Base-by-base conservation (phyloP, 1,140 invertebrate species). In the Dufourea novaeangliae region DNA sequence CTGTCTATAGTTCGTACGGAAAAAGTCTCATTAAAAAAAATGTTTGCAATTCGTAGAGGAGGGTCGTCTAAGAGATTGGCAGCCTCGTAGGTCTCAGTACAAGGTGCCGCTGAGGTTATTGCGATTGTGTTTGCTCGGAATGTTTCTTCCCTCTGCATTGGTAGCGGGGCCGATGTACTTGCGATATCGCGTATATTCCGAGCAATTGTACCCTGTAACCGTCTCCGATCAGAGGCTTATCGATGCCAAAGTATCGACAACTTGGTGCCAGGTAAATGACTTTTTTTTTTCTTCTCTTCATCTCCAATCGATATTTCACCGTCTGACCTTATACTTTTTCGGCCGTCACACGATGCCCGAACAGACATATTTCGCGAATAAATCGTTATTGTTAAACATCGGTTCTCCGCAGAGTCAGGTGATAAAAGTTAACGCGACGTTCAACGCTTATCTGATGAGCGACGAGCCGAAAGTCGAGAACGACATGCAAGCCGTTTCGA, bases 181-280 rank as follows among this genome's bases (percentile, higher is more conserved):
- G 80, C 90, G 95, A 79, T 96, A 95, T 85, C 93, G 93, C 12
- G 94, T 96, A 0, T 96, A 95, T 84, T 94, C 93, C 20, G 94
- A 95, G 2, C 95, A 95, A 87, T 90, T 95, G 76, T 96, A 96
- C 86, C 95, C 95, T 4, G 91, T 96, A 86, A 94, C 94, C n/a
- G 94, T 95, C 88, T 96, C 95, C 0, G 96, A 97, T 90, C 96
- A 96, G 94, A 90, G 95, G 57, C 90, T 96, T 25, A 93, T 96
- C 44, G 95, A 96, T 89, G 93, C 93, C 59, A 94, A 93, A 89
- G 94, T 96, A 50, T 97, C 96, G 0, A 96, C 95, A 1, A 94
- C 94, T 52, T 97, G 96, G 96, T 97, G 96, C 87, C 95, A 96
- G 94, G 96, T 95, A 84, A 67, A 57, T 11, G n/a, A 39, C 44